Percentiles rank a stretch among this genome's conserved stretches.
Conservation (phyloP, 2,113 vertebrate species). For the Orientallactaga bullata region DNA sequence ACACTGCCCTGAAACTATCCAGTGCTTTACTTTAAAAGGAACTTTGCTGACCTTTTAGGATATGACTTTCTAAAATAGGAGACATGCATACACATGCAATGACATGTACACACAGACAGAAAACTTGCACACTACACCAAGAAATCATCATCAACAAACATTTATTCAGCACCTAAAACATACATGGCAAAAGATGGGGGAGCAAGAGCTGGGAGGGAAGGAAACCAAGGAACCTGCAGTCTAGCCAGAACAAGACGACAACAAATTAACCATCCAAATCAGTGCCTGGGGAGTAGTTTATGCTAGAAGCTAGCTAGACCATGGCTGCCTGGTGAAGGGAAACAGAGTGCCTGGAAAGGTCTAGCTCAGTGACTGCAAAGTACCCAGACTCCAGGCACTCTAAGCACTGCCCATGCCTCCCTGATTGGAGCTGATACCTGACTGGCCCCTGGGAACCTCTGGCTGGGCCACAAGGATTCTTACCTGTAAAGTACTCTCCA, state of each 20-base stretch:
- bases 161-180: conserved; percentile 35
- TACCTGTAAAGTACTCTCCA: conserved; percentile 99
- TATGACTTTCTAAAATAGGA: conserved; percentile 26
- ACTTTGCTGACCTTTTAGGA: background rate
- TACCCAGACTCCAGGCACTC: background rate
- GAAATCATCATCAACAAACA: background rate
- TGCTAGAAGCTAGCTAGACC: background rate
- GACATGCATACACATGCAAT: background rate
- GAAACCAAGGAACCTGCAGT: background rate
- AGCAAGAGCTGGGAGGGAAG: background rate
- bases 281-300: background rate
- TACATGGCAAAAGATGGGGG: background rate
- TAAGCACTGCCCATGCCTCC: background rate
- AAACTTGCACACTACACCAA: conserved; percentile 25
- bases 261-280: background rate
- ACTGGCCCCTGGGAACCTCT: background rate
- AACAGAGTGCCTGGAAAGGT: background rate
- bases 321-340: background rate
- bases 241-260: background rate
- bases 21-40: conserved; percentile 23
- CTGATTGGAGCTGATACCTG: background rate
- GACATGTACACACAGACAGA: background rate
- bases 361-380: background rate
- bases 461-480: conserved; percentile 7
- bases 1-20: background rate